A percentile compares a stretch with the other conserved stretches of the same genome.
phyloP scores from a whole-genome alignment of 92 coral and sea anemone species.

The Paragorgia papillata region DNA sequence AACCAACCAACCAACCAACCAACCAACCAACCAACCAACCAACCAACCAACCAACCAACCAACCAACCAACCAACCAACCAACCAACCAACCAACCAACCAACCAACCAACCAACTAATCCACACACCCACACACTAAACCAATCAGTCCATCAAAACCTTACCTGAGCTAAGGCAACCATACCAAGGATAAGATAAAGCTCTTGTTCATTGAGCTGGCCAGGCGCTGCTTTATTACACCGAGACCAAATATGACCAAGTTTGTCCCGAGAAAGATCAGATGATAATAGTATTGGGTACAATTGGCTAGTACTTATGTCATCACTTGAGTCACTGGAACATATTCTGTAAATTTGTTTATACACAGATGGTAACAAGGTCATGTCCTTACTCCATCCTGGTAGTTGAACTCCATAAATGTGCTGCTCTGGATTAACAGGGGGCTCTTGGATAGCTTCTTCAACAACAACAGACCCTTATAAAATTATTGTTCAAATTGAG shows the following conservation, averaged over 20 bases:
- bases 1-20: too few relatives aligned
- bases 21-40: too few relatives aligned
- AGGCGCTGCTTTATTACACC: slow-evolving; percentile 71
- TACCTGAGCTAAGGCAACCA: slow-evolving; percentile 96
- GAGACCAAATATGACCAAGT: slow-evolving; percentile 85
- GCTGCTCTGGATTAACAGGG: slow-evolving; percentile 22
- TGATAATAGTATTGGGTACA: slow-evolving; percentile 78
- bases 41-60: too few relatives aligned
- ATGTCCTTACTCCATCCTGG: slow-evolving; percentile 86
- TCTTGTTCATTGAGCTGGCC: slow-evolving; percentile 88
- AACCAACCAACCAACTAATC: too few relatives aligned
- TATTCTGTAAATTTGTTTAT: slow-evolving; percentile 74
- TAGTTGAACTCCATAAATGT: slow-evolving; percentile 66
- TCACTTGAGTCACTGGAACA: slow-evolving; percentile 57
- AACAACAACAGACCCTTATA: not conserved
- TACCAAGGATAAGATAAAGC: slow-evolving; percentile 82
- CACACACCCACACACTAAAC: too few relatives aligned
- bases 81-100: too few relatives aligned
- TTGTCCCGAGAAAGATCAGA: slow-evolving; percentile 88
- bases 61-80: too few relatives aligned
- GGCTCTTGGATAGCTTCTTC: not conserved
- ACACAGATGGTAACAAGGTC: slow-evolving; percentile 76
- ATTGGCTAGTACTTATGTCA: slow-evolving; percentile 68
- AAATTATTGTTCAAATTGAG: too few relatives aligned
- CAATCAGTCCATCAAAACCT: too few relatives aligned